Evolutionary conservation across 1,140 invertebrate species (phyloP).

Genomic region (Lanistes nyassanus): DNA sequence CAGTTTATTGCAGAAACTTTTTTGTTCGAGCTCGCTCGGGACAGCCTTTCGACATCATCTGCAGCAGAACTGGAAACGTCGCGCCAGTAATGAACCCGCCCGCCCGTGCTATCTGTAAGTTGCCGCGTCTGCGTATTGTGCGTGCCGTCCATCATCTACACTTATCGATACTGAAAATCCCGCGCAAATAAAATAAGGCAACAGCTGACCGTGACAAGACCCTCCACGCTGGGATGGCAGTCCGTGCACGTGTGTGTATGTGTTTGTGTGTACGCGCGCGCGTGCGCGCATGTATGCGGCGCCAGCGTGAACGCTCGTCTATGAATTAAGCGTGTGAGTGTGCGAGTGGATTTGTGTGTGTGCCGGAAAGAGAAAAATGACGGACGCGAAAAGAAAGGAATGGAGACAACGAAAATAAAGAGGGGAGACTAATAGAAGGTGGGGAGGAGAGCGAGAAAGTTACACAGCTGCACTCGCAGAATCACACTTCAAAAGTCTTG

Average conservation of each 20-base stretch:
- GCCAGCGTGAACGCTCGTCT: too few species aligned
- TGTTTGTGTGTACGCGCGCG: too few species aligned
- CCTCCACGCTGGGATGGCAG: too few species aligned
- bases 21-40: too few species aligned
- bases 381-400: background rate
- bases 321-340: too few species aligned
- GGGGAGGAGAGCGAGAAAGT: background rate
- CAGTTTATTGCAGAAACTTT: too few species aligned
- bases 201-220: background rate
- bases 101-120: background rate
- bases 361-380: too few species aligned
- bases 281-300: too few species aligned
- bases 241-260: background rate
- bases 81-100: background rate
- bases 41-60: background rate
- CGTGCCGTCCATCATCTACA: background rate
- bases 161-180: background rate
- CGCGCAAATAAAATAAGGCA: background rate
- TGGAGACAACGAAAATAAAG: background rate
- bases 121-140: background rate
- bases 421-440: background rate
- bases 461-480: background rate
- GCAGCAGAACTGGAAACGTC: background rate
- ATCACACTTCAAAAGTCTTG: background rate
- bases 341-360: too few species aligned